Percentiles rank a stretch among this genome's conserved stretches.
Evolutionary conservation across 2,113 vertebrate genomes (phyloP).

Genomic region (Nicator chloris): DNA sequence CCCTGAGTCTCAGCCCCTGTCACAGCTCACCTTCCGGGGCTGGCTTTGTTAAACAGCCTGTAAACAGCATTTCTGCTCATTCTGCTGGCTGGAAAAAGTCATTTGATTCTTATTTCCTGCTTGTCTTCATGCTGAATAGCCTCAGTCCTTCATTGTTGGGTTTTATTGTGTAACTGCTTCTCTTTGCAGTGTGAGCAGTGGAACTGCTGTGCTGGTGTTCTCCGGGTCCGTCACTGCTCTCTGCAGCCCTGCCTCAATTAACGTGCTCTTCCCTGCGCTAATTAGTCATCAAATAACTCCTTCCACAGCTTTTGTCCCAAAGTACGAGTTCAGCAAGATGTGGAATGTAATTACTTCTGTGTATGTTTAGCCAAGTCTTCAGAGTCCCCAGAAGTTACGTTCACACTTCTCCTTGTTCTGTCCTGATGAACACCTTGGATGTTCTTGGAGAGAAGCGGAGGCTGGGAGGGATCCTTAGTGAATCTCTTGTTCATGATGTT

Average conservation of each 20-base stretch:
- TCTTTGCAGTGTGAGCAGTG: background rate
- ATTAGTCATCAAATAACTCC: slow-evolving; percentile 28
- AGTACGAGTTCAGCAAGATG: slow-evolving; percentile 21
- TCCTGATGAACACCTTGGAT: rapidly evolving
- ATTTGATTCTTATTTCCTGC: slow-evolving; percentile 53
- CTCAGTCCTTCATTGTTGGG: background rate
- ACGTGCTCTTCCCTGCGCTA: background rate
- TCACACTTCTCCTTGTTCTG: background rate
- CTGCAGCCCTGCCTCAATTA: slow-evolving; percentile 10
- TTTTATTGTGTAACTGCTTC: background rate
- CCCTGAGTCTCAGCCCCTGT: background rate
- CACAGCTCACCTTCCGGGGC: background rate
- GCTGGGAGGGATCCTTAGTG: background rate
- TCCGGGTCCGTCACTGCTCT: background rate
- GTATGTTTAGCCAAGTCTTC: background rate
- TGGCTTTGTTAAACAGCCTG: background rate
- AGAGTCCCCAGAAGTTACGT: background rate
- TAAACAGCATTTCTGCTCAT: background rate
- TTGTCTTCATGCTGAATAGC: slow-evolving; percentile 26
- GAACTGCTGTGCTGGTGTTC: background rate
- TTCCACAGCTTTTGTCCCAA: slow-evolving; percentile 36
- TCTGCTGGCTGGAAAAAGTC: background rate
- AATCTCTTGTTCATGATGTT: background rate
- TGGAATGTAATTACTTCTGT: slow-evolving; percentile 43
- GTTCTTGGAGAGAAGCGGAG: background rate